Evolutionary conservation across 1,140 invertebrate species (phyloP).

Genomic region (Macrotrachela quadricornifera): DNA sequence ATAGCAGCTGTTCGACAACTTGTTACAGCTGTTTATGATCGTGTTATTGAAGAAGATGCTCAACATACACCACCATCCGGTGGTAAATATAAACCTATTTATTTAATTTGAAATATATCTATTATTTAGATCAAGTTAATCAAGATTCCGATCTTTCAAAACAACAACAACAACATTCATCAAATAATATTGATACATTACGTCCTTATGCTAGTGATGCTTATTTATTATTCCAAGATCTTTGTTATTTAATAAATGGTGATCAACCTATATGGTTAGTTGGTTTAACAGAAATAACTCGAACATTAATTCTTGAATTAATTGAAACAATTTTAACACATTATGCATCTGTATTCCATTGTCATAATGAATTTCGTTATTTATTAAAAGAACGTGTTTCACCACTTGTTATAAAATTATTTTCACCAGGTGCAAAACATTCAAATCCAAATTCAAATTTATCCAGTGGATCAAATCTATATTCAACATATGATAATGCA

Average conservation of each 20-base stretch:
- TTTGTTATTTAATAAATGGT: constrained; percentile 82
- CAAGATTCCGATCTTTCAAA: background rate
- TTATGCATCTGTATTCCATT: constrained; percentile 64
- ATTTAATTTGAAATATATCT: background rate
- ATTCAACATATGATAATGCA: constrained; percentile 50
- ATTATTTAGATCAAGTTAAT: background rate
- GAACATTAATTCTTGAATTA: constrained; percentile 82
- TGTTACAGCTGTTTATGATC: constrained; percentile 83
- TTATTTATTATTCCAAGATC: constrained; percentile 75
- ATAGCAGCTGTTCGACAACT: constrained; percentile 85
- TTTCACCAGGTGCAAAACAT: constrained; percentile 54
- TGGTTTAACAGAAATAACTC: constrained; percentile 84
- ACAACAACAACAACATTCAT: background rate
- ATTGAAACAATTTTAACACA: constrained; percentile 73
- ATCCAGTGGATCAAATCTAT: constrained; percentile 9
- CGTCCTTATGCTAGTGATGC: constrained; percentile 75
- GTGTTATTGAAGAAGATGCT: constrained; percentile 47
- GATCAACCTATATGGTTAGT: constrained; percentile 82
- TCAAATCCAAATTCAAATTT: constrained; percentile 11
- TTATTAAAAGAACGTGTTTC: constrained; percentile 85
- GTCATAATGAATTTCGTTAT: constrained; percentile 56
- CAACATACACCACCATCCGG: constrained; percentile 13
- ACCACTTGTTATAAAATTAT: constrained; percentile 83
- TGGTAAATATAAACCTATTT: background rate
- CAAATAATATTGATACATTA: constrained; percentile 36